Conservation (phyloP, 2,888 invertebrate genomes). For the Ypsolopha sequella region DNA sequence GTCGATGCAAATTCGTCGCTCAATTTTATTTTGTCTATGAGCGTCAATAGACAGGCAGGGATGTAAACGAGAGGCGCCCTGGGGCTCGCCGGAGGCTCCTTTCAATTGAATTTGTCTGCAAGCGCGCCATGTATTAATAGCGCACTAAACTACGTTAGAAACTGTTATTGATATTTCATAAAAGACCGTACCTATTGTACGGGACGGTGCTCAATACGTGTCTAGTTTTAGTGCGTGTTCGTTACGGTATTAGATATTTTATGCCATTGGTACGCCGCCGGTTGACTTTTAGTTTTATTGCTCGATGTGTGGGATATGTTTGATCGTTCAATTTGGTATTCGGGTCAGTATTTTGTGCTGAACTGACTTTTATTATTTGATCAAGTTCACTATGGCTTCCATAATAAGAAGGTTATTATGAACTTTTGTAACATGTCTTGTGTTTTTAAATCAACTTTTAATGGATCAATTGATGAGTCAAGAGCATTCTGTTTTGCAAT, state of each 20-base stretch:
- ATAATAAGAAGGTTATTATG: neutral
- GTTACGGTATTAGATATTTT: conserved; percentile 43
- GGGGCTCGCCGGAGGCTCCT: conserved; percentile 51
- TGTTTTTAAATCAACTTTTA: too few relatives aligned
- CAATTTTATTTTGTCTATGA: conserved; percentile 56
- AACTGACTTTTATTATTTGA: neutral
- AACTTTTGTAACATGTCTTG: neutral
- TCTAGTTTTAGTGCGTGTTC: conserved; percentile 40
- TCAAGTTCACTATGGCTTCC: neutral
- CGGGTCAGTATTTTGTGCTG: neutral
- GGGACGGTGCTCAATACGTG: conserved; percentile 31
- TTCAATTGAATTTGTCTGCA: conserved; percentile 70
- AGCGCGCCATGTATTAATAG: conserved; percentile 59
- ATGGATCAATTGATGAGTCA: too few relatives aligned
- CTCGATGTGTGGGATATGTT: conserved; percentile 27
- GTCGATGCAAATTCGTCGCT: conserved; percentile 55
- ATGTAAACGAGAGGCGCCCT: conserved; percentile 55
- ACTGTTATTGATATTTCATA: conserved; percentile 59
- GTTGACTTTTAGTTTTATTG: conserved; percentile 33
- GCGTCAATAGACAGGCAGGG: conserved; percentile 56
- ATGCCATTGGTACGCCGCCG: conserved; percentile 24
- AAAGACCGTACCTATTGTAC: conserved; percentile 43
- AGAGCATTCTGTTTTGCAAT: too few relatives aligned
- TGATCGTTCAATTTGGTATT: conserved; percentile 24
- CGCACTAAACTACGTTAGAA: conserved; percentile 55